A percentile compares a stretch with the other conserved stretches of the same genome.
phyloP scores from a whole-genome alignment of 2,113 vertebrate species.

The Ancistrus triradiatus region DNA sequence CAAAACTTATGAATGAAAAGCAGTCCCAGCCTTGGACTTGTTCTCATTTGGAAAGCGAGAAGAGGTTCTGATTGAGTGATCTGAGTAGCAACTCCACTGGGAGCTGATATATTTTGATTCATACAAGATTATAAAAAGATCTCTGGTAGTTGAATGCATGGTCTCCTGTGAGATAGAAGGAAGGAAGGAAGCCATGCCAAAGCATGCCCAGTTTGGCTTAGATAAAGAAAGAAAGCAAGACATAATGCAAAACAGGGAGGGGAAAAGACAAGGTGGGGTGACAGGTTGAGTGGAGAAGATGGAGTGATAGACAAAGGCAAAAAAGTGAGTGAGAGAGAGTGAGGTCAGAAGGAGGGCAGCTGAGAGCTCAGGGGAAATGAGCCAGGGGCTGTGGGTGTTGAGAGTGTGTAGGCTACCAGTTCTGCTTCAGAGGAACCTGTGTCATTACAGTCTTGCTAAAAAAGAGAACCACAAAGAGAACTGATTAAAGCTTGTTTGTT shows the following conservation, averaged over 20 bases:
- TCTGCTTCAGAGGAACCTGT: slow-evolving; percentile 38
- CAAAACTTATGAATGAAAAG: slow-evolving; percentile 23
- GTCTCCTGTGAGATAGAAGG: neutral
- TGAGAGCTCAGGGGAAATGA: slow-evolving; percentile 43
- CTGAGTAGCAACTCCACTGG: too few relatives aligned
- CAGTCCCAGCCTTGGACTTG: neutral
- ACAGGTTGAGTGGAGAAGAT: neutral
- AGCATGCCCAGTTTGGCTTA: too few relatives aligned
- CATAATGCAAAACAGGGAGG: too few relatives aligned
- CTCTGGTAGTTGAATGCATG: neutral
- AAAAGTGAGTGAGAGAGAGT: neutral
- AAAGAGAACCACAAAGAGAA: slow-evolving; percentile 1
- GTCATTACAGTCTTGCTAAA: slow-evolving; percentile 37
- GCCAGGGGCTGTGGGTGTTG: slow-evolving; percentile 40
- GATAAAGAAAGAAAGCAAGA: too few relatives aligned
- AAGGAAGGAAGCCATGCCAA: neutral
- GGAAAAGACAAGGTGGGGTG: too few relatives aligned
- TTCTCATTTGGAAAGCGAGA: neutral
- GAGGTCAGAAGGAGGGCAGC: slow-evolving; percentile 35
- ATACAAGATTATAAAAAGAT: slow-evolving; percentile 5
- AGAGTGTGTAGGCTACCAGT: slow-evolving; percentile 38
- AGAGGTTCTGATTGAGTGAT: neutral
- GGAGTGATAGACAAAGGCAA: neutral
- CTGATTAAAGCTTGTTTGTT: too few relatives aligned
- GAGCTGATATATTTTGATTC: neutral